phyloP scores from a whole-genome alignment of 2,888 invertebrate species.

The Tyria jacobaeae region DNA sequence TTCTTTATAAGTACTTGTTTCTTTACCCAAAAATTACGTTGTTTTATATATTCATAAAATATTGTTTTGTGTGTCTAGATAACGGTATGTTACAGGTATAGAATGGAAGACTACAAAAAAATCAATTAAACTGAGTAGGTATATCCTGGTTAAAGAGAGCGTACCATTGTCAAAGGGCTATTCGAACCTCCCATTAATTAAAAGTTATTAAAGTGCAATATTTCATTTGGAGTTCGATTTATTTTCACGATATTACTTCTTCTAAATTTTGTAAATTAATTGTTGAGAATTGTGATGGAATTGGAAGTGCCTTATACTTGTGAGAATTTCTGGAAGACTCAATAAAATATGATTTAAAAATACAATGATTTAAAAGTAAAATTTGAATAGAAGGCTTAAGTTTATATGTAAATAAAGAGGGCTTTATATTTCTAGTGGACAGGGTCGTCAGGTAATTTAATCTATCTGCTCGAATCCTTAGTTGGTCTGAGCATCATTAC shows the following conservation, averaged over 20 bases:
- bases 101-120: conserved; percentile 15
- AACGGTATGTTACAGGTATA: neutral
- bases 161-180: conserved; percentile 30
- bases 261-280: neutral
- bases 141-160: conserved; percentile 16
- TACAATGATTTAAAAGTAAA: too few relatives aligned
- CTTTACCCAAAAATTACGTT: neutral
- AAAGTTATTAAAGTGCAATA: neutral
- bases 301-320: too few relatives aligned
- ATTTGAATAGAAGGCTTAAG: too few relatives aligned
- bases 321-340: neutral
- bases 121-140: conserved; percentile 28
- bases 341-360: neutral
- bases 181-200: conserved; percentile 26
- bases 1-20: neutral
- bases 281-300: neutral
- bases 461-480: neutral
- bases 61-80: neutral
- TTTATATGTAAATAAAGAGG: neutral
- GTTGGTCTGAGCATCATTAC: neutral
- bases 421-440: neutral
- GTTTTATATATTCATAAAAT: neutral
- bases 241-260: neutral
- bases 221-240: neutral
- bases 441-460: neutral